Conservation (phyloP, 2,797 vertebrate genomes). For the Alosa sapidissima region DNA sequence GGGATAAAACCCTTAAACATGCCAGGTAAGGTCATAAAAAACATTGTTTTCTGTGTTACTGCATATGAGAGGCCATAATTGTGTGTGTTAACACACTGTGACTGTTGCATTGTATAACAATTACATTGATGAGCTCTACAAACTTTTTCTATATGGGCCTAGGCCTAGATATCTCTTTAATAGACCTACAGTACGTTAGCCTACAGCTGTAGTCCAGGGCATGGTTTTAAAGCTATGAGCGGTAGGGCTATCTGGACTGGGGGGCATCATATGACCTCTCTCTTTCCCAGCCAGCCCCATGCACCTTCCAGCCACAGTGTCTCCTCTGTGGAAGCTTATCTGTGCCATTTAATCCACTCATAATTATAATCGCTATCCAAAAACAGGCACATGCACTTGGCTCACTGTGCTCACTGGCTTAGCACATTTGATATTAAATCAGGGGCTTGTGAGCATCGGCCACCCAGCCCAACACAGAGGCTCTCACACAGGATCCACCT, state of each 20-base stretch:
- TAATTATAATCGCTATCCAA: slow-evolving; percentile 4
- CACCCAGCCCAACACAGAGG: background rate
- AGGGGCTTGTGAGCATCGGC: background rate
- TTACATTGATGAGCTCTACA: too few species aligned
- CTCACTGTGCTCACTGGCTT: background rate
- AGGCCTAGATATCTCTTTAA: too few species aligned
- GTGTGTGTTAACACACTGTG: too few species aligned
- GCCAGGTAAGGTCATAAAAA: too few species aligned
- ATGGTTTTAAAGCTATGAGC: background rate
- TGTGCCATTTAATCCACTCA: background rate
- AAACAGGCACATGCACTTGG: slow-evolving; percentile 13
- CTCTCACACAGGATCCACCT: background rate
- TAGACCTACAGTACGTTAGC: background rate
- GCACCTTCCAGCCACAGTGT: background rate
- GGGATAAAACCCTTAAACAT: too few species aligned
- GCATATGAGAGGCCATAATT: too few species aligned
- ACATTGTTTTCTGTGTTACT: too few species aligned
- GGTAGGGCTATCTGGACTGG: background rate
- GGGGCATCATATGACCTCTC: background rate
- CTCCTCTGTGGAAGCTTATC: background rate
- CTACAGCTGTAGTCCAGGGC: background rate
- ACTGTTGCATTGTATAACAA: too few species aligned
- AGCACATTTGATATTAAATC: slow-evolving; percentile 19
- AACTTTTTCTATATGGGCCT: too few species aligned
- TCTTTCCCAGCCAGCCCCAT: background rate